Evolutionary conservation across 2,888 invertebrate genomes (phyloP), one percentile per base, ranked within the genome.

Genomic region (Sclerodermus sp.): DNA sequence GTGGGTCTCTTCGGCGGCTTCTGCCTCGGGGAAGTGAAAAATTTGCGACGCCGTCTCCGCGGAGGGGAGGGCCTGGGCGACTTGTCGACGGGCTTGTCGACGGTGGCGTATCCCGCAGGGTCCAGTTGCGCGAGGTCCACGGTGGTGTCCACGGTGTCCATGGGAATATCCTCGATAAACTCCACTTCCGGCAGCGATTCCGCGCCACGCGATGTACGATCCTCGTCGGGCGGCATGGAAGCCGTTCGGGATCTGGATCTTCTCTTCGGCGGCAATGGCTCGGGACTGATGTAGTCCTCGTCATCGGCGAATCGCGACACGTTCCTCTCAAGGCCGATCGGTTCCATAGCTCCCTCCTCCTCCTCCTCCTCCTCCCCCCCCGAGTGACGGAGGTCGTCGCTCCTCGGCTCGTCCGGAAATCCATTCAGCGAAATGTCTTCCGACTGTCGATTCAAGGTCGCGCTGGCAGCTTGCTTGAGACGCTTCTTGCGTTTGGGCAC

Each of bases 21-120:
- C 4, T 76, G 69, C 62, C 82, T 79, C 8, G 86, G 85, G 40
- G 88, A 84, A 0, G 91, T 90, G 40, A 87, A 86, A 71, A 89
- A 91, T 30, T 74, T 88, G 83, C 70, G 71, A 14, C 62, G 64
- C 16, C 82, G 81, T 67, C 86, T 83, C 29, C 82, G 82, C 0
- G 88, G 86, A 0, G 84, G 83, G 8, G 84, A 82, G 1, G 85
- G 84, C 38, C 85, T 81, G 16, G 86, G 86, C 23, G 87, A 79
- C 49, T 76, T 76, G 16, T 79, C 79, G 1, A 83, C 82, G n/a
- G n/a, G n/a, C 77, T 91, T 91, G 49, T 90, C 89, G 39, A 92
- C 87, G 23, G 87, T 84, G 10, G 91, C 89, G 63, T 92, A 92
- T 5, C 91, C 91, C 16, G 82, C 83, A 54, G 79, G 79, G 38